Evolutionary conservation across 2,113 vertebrate genomes (phyloP), one percentile per base, ranked within the genome.

Genomic region (Gnathonemus longibarbis): DNA sequence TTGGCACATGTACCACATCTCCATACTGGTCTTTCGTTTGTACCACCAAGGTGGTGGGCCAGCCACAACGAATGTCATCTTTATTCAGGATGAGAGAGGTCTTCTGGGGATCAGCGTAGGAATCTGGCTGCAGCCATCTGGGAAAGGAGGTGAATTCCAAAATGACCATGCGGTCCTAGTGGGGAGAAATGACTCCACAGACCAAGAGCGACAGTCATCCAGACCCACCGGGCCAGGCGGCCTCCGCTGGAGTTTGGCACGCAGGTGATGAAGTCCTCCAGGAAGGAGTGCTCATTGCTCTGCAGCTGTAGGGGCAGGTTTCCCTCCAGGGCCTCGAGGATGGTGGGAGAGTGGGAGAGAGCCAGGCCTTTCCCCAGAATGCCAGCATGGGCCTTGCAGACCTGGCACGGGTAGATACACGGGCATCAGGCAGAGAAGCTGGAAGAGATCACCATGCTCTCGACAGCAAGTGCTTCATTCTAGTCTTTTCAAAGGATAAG

Each of bases 11-110:
- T 90, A 99, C 98, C 91, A 98, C 97, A 91, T 99, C 98, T 10
- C 98, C 98, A 92, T 99, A 99, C 89, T 99, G 98, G 95, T 99
- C 98, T 95, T 99, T 99, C 90, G 98, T 99, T 94, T 99, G 98
- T 24, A 99, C 98, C 0, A 97, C 98, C 92, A 99, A 97, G n/a
- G 97, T 97, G 27, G 98, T 96, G 46, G 98, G 98, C 98, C 98
- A 99, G 31, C 98, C 98, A 91, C 98, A 99, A 45, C 98, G 96
- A 89, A 99, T 98, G 91, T 99, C 98, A 91, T 99, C 98, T 95
- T 99, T 99, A 95, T 99, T 99, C 42, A 99, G 94, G 91, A 99
- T 97, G 93, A 99, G 62, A 21, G 98, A 97, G 1, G 98, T 99
- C 93, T 99, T 99, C 90, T 99, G 98, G 91, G 98, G 98, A 94